Evolutionary conservation across 2,797 vertebrate species (phyloP).

Genomic region (Lindbergichthys nudifrons): DNA sequence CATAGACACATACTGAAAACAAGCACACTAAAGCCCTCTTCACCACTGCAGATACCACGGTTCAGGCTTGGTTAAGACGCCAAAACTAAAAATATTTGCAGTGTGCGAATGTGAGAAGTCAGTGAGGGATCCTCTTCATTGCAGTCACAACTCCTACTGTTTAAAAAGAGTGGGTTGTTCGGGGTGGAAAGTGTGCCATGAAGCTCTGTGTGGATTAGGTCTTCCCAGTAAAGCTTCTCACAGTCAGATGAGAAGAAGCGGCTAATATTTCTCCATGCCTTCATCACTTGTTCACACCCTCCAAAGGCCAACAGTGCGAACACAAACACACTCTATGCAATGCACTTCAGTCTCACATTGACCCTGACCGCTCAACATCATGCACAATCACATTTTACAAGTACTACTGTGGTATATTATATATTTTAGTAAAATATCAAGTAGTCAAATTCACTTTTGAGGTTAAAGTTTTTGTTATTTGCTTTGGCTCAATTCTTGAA

Average conservation of each 20-base stretch:
- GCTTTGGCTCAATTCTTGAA: no score
- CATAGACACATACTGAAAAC: no score
- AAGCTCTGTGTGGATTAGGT: conserved; percentile 33
- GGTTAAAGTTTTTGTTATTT: neutral
- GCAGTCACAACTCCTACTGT: conserved; percentile 33
- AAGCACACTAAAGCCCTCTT: no score
- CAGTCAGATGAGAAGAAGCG: conserved; percentile 46
- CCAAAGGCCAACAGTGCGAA: conserved; percentile 8
- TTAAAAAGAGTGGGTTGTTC: conserved; percentile 39
- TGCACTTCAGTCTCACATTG: neutral
- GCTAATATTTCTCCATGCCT: conserved; percentile 34
- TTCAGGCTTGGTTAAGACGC: neutral
- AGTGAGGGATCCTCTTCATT: conserved; percentile 24
- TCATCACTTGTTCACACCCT: conserved; percentile 26
- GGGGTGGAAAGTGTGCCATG: conserved; percentile 16
- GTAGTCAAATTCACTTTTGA: neutral
- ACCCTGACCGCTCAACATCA: neutral
- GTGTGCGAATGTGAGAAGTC: conserved; percentile 30
- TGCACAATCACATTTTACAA: neutral
- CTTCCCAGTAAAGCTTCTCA: conserved; percentile 27
- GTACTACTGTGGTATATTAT: neutral
- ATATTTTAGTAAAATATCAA: conserved; percentile 17
- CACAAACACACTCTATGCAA: neutral
- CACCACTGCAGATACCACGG: no score
- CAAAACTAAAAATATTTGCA: conserved; percentile 13